These are phyloP conservation scores for Sakesphorus luctuosus DNA, from an alignment of 2,113 vertebrate genomes.

Conservation along the genomic window DNA sequence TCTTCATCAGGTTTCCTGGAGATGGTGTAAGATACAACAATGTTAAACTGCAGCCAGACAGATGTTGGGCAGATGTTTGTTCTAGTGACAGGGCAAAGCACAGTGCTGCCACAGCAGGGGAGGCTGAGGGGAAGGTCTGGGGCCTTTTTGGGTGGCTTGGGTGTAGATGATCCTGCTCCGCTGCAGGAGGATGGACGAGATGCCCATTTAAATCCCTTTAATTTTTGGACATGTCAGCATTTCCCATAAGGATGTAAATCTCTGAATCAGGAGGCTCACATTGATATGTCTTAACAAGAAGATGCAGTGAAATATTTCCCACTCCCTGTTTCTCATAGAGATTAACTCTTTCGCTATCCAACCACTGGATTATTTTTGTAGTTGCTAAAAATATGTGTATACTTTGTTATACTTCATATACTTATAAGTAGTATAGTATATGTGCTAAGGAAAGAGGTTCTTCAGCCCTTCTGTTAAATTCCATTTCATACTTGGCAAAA, in stretches of 20 bases:
- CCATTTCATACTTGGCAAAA: not conserved
- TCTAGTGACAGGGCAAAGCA: fast-evolving
- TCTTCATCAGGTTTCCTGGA: not conserved
- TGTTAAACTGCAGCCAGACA: not conserved
- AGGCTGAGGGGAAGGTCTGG: not conserved
- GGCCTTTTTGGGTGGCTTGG: fast-evolving
- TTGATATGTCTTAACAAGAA: not conserved
- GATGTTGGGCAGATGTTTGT: not conserved
- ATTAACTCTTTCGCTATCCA: not conserved
- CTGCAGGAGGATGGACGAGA: not conserved
- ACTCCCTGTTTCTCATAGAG: not conserved
- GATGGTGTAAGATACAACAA: not conserved
- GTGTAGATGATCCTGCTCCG: not conserved
- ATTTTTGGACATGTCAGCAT: not conserved
- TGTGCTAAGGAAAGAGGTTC: not conserved
- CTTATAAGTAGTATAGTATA: not conserved
- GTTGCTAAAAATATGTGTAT: fast-evolving
- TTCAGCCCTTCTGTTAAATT: not conserved
- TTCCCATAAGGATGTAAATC: not conserved
- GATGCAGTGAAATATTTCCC: not conserved
- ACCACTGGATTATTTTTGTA: not conserved
- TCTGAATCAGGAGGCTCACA: not conserved
- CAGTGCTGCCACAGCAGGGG: not conserved
- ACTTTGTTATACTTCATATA: not conserved
- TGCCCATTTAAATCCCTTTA: not conserved